phyloP scores from a whole-genome alignment of 2,113 vertebrate genomes.

The Hippocampus guttulatus region DNA sequence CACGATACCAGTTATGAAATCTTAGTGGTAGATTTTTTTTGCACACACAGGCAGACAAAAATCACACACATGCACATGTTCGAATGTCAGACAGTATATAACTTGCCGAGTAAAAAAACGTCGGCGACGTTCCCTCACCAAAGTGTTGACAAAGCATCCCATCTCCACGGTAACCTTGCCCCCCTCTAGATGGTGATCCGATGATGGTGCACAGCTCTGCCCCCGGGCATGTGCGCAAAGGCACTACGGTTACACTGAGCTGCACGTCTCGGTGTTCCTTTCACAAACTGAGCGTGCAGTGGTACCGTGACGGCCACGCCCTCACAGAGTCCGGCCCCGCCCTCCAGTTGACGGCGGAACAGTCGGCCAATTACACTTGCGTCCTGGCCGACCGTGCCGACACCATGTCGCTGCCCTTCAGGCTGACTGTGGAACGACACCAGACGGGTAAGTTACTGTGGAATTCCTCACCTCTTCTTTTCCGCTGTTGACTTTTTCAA shows the following conservation, averaged over 20 bases:
- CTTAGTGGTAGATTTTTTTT: too few species aligned
- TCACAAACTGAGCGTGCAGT: slow-evolving; percentile 17
- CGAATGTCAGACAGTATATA: too few species aligned
- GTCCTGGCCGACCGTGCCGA: accelerated
- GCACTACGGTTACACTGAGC: background rate
- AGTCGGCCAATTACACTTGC: background rate
- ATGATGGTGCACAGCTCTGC: background rate
- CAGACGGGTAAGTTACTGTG: background rate
- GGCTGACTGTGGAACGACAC: slow-evolving; percentile 9
- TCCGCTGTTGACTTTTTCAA: too few species aligned
- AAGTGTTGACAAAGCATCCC: too few species aligned
- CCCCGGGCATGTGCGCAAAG: accelerated
- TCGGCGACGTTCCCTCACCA: too few species aligned
- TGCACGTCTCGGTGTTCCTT: background rate
- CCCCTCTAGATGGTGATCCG: accelerated
- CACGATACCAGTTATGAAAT: background rate
- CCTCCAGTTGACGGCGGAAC: background rate
- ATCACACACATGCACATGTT: too few species aligned
- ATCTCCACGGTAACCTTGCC: background rate
- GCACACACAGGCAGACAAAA: too few species aligned
- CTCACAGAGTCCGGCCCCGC: slow-evolving; percentile 5
- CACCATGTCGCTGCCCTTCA: background rate
- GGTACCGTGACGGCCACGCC: slow-evolving; percentile 20
- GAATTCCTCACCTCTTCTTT: background rate
- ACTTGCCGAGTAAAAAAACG: too few species aligned